phyloP scores from a whole-genome alignment of 2,888 invertebrate species.

The Epirrhoe tristata region DNA sequence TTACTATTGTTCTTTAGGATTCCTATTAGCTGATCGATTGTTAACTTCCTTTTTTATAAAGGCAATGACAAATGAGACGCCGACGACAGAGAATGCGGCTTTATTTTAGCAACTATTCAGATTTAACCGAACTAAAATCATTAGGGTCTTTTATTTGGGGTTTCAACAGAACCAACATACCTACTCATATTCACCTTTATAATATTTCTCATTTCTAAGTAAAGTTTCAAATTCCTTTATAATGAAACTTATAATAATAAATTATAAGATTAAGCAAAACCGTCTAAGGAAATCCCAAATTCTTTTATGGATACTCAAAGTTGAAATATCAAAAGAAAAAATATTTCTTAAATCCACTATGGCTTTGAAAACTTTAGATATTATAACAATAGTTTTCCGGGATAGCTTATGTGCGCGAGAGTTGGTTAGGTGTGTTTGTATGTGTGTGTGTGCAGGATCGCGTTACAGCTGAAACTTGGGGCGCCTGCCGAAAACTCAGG shows the following conservation, averaged over 20 bases:
- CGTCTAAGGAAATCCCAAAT: too few species aligned
- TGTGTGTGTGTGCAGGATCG: constrained; percentile 70
- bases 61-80: background rate
- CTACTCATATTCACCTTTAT: background rate
- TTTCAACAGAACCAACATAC: background rate
- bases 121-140: background rate
- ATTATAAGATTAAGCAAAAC: background rate
- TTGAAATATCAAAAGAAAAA: too few species aligned
- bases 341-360: too few species aligned
- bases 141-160: background rate
- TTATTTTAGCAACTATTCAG: constrained; percentile 1
- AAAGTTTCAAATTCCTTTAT: too few species aligned
- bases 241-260: too few species aligned
- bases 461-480: constrained; percentile 83
- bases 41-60: constrained; percentile 5
- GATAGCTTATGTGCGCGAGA: constrained; percentile 44
- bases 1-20: constrained; percentile 26
- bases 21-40: constrained; percentile 6
- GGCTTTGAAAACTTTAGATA: constrained; percentile 12
- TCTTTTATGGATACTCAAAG: too few species aligned
- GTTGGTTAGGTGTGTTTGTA: constrained; percentile 28
- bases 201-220: too few species aligned
- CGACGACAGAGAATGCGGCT: constrained; percentile 19
- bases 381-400: constrained; percentile 42
- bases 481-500: constrained; percentile 84